Evolutionary conservation across 2,797 vertebrate species (phyloP).

Genomic region (Euphonia xanthogaster): DNA sequence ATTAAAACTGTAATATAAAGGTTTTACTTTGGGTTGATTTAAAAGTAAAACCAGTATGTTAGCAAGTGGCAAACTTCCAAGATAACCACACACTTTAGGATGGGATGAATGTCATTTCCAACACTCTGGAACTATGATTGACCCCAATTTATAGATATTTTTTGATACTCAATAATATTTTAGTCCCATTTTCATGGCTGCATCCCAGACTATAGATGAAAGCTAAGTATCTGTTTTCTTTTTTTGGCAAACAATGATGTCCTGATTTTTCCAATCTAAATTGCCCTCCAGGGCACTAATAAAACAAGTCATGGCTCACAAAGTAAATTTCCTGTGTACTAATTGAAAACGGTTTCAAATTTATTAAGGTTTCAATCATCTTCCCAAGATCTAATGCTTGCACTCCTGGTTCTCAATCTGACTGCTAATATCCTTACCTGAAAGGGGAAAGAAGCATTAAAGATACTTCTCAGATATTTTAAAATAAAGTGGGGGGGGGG

Average conservation of each 20-base stretch:
- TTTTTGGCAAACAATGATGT: slow-evolving; percentile 58
- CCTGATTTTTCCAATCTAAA: slow-evolving; percentile 62
- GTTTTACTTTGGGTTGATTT: not conserved
- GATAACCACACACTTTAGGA: not conserved
- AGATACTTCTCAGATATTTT: not conserved
- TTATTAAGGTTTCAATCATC: slow-evolving; percentile 54
- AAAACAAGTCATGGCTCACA: slow-evolving; percentile 58
- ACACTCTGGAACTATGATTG: slow-evolving; percentile 25
- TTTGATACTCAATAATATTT: slow-evolving; percentile 32
- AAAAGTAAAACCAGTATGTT: not conserved
- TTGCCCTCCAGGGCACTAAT: slow-evolving; percentile 49
- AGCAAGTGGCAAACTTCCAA: not conserved
- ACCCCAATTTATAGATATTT: slow-evolving; percentile 38
- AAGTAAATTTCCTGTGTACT: slow-evolving; percentile 67
- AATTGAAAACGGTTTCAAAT: slow-evolving; percentile 65
- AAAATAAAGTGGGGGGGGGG: accelerated
- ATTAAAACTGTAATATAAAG: not conserved
- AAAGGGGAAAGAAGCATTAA: not conserved
- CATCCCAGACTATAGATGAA: slow-evolving; percentile 8
- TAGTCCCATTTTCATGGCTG: slow-evolving; percentile 20
- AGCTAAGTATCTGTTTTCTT: slow-evolving; percentile 48
- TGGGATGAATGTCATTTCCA: not conserved
- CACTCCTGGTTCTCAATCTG: not conserved
- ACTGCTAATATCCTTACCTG: slow-evolving; percentile 24
- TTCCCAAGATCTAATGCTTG: slow-evolving; percentile 10